Evolutionary conservation across 2,888 invertebrate genomes (phyloP), one percentile per base, ranked within the genome.

Genomic region (Cremastinae sp.): DNA sequence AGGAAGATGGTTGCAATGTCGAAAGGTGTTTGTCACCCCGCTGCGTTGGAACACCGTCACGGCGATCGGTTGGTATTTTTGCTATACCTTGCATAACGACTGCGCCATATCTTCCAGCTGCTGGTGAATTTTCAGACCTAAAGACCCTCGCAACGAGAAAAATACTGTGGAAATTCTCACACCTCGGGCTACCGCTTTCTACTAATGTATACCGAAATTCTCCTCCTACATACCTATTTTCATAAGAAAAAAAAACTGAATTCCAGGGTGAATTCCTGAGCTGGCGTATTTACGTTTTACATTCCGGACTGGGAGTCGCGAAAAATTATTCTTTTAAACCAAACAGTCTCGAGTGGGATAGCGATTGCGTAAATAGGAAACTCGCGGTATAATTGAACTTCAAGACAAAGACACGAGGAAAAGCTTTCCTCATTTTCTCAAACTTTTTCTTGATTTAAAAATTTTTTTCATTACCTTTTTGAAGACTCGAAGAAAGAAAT

Each of bases 11-110:
- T 53, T 61, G 75, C 59, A 72, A 68, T 59, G 75, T 76, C 62
- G 62, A 43, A 37, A 64, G 20, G 35, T 47, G 56, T 66, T 61
- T 71, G 75, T 75, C 65, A 71, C 65, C 49, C 1, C 18, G 45
- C 22, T 66, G 68, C 39, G 58, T 56, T 68, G 22, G 51, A 53
- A 47, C 62, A 20, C 5, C 56, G 16, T 39, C 51, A 62, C 39
- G 47, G 9, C 7, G 55, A 61, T 61, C 61, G 16, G 12, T 28
- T 16, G 14, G 20, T 35, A 37, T 61, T 51, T 28, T 51, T 9
- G n/a, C 66, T 22, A 28, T 66, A 10, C 8, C 20, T 16, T 12
- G 18, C 39, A 5, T 59, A 7, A 3, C 37, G 41, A 68, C 39
- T 49, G 18, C 22, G 45, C 53, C 16, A 55, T 43, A 70, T 37